Evolutionary conservation across 2,888 invertebrate species (phyloP), one percentile per base, ranked within the genome.

Genomic region (Polydesmus complanatus): DNA sequence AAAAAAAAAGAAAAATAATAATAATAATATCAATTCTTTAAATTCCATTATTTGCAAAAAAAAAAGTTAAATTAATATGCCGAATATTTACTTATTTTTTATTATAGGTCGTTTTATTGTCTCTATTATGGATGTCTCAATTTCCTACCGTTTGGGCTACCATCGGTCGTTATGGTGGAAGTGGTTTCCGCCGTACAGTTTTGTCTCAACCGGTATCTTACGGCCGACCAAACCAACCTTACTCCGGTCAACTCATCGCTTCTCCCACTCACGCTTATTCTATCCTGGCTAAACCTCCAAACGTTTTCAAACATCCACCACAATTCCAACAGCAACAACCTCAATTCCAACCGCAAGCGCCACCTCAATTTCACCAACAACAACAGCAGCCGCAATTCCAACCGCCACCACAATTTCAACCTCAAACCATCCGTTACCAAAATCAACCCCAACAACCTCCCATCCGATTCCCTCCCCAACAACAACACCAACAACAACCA

Each of bases 231-330:
- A 27, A 14, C 27, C 25, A 49, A 11, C 59, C 59, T 22, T 48
- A 27, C 23, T 54, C 54, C 1, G 58, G 58, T 14, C n/a, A n/a
- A 59, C 47, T 50, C 49, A 27, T 58, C 23, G 26, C 58, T 3
- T 62, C 56, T 1, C 56, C 60, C 18, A 56, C 55, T 48, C 61
- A 54, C 58, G 53, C 56, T 37, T 53, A 54, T 53, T 55, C 58
- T 27, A 62, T 55, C 52, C 25, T 62, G 19, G 49, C 55, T 50
- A 27, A 54, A 11, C 61, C 50, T 21, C 62, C 23, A 62, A 5
- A 37, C 37, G 14, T 5, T 14, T 37, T 37, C 37, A 37, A 37
- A 14, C 37, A 5, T 37, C n/a, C n/a, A n/a, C n/a, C n/a, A n/a
- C n/a, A n/a, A n/a, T n/a, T n/a, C n/a, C 65, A 54, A 47, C 37